Evolutionary conservation across 1,140 invertebrate species (phyloP).

Genomic region (Glossosoma conforme): DNA sequence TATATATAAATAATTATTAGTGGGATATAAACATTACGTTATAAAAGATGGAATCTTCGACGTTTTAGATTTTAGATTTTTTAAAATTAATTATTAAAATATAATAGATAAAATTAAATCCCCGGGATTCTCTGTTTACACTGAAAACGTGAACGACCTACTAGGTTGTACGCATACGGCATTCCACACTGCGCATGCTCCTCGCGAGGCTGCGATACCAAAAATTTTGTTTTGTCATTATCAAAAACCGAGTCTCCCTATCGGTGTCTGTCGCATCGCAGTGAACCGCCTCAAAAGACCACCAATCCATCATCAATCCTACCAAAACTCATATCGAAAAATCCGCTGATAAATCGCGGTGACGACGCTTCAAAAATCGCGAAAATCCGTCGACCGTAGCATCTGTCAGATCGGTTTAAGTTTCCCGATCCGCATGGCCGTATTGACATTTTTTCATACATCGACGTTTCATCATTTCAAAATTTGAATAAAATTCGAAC

Average conservation of each 20-base stretch:
- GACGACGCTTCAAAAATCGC: too few relatives aligned
- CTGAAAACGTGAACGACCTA: constrained; percentile 24
- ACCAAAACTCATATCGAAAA: too few relatives aligned
- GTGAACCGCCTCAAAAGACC: too few relatives aligned
- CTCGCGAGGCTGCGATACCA: constrained; percentile 28
- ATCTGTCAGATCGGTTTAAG: constrained; percentile 10
- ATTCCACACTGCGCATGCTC: constrained; percentile 24
- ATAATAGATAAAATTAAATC: background rate
- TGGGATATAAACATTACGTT: too few relatives aligned
- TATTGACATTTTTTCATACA: background rate
- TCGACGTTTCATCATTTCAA: background rate
- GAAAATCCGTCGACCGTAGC: background rate
- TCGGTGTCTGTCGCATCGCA: constrained; percentile 3
- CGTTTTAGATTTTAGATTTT: too few relatives aligned
- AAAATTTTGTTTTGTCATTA: constrained; percentile 32
- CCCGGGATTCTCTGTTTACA: background rate
- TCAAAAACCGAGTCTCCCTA: constrained; percentile 4
- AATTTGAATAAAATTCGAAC: background rate
- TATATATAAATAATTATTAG: too few relatives aligned
- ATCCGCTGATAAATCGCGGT: too few relatives aligned
- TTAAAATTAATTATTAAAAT: too few relatives aligned
- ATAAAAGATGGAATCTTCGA: too few relatives aligned
- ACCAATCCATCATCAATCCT: too few relatives aligned
- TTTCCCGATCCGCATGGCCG: constrained; percentile 2
- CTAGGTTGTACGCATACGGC: constrained; percentile 30